Evolutionary conservation across 2,797 vertebrate genomes (phyloP), one percentile per base, ranked within the genome.

Genomic region (Siniperca obscura): DNA sequence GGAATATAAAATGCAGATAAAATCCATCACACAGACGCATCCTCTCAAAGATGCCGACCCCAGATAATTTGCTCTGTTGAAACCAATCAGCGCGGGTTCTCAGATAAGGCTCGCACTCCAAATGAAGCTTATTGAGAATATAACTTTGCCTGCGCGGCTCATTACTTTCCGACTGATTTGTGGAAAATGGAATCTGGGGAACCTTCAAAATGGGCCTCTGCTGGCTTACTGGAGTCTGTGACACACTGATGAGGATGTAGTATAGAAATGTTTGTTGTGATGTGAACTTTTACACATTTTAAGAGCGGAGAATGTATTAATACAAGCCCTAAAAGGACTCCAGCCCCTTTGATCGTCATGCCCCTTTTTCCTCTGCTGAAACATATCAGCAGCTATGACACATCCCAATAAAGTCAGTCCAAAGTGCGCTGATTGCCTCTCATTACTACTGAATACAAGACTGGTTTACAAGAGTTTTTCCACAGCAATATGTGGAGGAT

Each of bases 1-100:
- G 92, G 93, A 93, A 94, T 94, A 91, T 92, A 82, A 92, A 87
- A 93, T 92, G 87, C 83, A 81, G 89, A 91, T 88, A 82, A 86
- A 90, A 90, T 91, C 89, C 85, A 87, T 88, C 88, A 92, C 76
- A 94, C 92, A 92, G 74, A 88, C 84, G 65, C 73, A 46, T 91
- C 92, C 90, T 77, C 74, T 90, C 84, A 85, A 81, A 89, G 94
- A 92, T 91, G 87, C 78, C 7, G 60, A 65, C 56, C 76, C 70
- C 52, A 55, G 82, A 90, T 88, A 74, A 90, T 84, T 82, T 81
- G 74, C 69, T 79, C 65, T 70, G 77, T 64, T 75, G 70, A 88
- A 85, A 86, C 69, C 71, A 88, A 86, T 87, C 74, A 81, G 70
- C 10, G 5, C 17, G 3, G 34, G 57, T 80, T 71, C 83, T 89